Conservation (phyloP, 2,113 vertebrate genomes). For the human (Homo sapiens) region GRCh38 chr15:74171001-74171500, state of each 20-base stretch:
- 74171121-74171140: neutral
- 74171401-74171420: neutral
- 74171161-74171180: neutral
- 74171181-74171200: neutral
- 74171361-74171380: neutral
- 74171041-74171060: too few relatives aligned
- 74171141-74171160: rapidly evolving
- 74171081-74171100: neutral
- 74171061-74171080: neutral
- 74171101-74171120: neutral
- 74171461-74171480: rapidly evolving
- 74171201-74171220: neutral
- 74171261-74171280: neutral
- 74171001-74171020: neutral
- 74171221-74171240: neutral
- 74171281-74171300: rapidly evolving
- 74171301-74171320: neutral
- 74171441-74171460: neutral
- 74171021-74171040: neutral
- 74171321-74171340: neutral
- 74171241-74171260: neutral
- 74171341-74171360: rapidly evolving
- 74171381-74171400: neutral
- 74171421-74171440: neutral
- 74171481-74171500: neutral